A percentile compares a stretch with the other conserved stretches of the same genome.
Conservation (phyloP, 2,888 invertebrate species). For the Merodon equestris region DNA sequence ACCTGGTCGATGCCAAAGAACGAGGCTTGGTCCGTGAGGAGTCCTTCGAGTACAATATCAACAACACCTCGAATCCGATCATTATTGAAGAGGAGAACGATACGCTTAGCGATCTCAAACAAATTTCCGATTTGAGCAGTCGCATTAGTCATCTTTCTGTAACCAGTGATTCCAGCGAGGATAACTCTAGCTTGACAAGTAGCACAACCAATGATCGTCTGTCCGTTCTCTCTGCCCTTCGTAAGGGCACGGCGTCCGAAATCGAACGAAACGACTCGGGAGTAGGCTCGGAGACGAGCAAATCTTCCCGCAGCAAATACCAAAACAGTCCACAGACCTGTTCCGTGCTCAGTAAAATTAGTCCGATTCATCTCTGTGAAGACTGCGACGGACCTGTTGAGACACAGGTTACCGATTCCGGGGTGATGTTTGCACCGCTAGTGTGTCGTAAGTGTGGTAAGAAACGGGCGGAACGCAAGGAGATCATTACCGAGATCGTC, state of each 20-base stretch:
- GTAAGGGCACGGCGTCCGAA: constrained; percentile 82
- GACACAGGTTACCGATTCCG: constrained; percentile 85
- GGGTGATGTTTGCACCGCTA: constrained; percentile 86
- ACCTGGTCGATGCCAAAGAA: constrained; percentile 92
- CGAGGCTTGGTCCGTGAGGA: constrained; percentile 86
- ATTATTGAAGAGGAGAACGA: constrained; percentile 81
- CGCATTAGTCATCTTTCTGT: constrained; percentile 88
- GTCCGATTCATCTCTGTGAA: constrained; percentile 87
- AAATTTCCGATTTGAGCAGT: constrained; percentile 81
- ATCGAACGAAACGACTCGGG: constrained; percentile 96
- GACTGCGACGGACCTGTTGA: constrained; percentile 92
- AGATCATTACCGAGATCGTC: constrained; percentile 96
- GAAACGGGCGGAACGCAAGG: constrained; percentile 92
- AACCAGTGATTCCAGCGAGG: constrained; percentile 92
- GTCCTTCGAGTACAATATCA: constrained; percentile 84
- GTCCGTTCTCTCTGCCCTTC: constrained; percentile 60
- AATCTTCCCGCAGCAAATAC: constrained; percentile 88
- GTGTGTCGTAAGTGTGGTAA: constrained; percentile 94
- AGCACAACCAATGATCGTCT: constrained; percentile 70
- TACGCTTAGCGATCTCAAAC: constrained; percentile 80
- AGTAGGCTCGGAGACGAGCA: constrained; percentile 94
- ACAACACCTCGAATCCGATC: constrained; percentile 80
- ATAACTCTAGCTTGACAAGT: constrained; percentile 83
- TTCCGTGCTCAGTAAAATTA: constrained; percentile 80
- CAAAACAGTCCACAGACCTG: constrained; percentile 80